Evolutionary conservation across 1,140 invertebrate genomes (phyloP).

Genomic region (honey bee (Apis mellifera)): DNA sequence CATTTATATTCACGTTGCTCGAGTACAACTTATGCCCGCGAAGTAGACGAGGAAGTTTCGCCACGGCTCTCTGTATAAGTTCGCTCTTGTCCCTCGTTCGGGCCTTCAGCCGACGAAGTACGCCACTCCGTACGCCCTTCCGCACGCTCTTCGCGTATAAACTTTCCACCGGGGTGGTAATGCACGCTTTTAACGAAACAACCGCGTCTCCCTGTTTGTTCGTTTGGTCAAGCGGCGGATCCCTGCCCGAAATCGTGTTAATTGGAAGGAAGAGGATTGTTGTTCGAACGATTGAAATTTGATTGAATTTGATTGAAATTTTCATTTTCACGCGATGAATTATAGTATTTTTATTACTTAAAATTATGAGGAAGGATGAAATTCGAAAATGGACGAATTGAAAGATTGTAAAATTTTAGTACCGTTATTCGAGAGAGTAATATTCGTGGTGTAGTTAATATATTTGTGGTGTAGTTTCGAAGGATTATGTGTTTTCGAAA

Average conservation of each 20-base stretch:
- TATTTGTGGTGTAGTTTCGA: too few species aligned
- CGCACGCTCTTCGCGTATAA: constrained; percentile 47
- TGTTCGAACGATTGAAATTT: too few species aligned
- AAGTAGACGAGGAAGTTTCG: constrained; percentile 60
- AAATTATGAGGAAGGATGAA: too few species aligned
- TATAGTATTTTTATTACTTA: too few species aligned
- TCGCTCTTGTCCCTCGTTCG: constrained; percentile 28
- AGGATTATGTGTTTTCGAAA: too few species aligned
- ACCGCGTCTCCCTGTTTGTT: constrained; percentile 7
- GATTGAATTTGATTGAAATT: too few species aligned
- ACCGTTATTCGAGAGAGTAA: too few species aligned
- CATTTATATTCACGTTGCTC: constrained; percentile 77
- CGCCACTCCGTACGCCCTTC: constrained; percentile 24
- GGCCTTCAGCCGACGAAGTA: constrained; percentile 39
- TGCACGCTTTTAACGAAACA: constrained; percentile 50
- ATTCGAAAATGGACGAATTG: too few species aligned
- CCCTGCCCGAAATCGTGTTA: constrained; percentile 37
- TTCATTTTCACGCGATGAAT: too few species aligned
- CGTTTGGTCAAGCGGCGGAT: background rate
- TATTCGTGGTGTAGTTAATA: too few species aligned
- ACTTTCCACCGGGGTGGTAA: constrained; percentile 49
- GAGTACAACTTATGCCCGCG: constrained; percentile 57
- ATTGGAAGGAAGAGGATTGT: constrained; percentile 1
- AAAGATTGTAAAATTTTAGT: too few species aligned
- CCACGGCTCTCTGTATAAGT: too few species aligned